Evolutionary conservation across 2,888 invertebrate species (phyloP), one percentile per base, ranked within the genome.

Genomic region (Onchidella celtica): DNA sequence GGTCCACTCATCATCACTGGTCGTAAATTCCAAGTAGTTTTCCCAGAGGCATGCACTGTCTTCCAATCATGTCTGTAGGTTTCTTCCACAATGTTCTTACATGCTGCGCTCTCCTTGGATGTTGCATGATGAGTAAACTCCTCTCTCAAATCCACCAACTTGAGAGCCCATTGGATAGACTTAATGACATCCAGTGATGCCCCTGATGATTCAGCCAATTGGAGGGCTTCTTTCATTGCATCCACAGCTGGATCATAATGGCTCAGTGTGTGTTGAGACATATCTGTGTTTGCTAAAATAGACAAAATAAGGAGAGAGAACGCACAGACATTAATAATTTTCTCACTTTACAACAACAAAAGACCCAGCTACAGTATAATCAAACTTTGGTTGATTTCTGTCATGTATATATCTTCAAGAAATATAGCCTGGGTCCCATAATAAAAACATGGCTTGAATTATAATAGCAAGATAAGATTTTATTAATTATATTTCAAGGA

Each of bases 211-310:
- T 32, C 34, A 11, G 77, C 77, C 32, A 77, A 34, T 47, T 24
- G n/a, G 99, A 99, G 93, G 95, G 96, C 0, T 97, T 99, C 84
- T 94, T 99, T 14, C 95, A 97, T 0, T 94, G 95, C 81, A 24
- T 78, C 57, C 2, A 77, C 57, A 9, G 77, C 68, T 4, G 77
- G 77, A 27, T 77, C 68, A 47, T 77, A 77, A 57, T 77, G 68
- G 11, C 34, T 55, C 36, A 77, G 57, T 1, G 27, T 40, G 17
- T 77, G 77, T 24, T 38, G 27, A 17, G 77, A 40, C 75, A 73
- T 73, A 14, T 40, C 55, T 47, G n/a, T n/a, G n/a, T n/a, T n/a
- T n/a, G n/a, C n/a, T n/a, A n/a, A n/a, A n/a, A n/a, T n/a, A n/a
- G n/a, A n/a, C n/a, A n/a, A n/a, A n/a, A n/a, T n/a, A n/a, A n/a